These are phyloP conservation scores for Seriola aureovittata DNA, from an alignment of 2,113 vertebrate genomes.

Conservation along the genomic window DNA sequence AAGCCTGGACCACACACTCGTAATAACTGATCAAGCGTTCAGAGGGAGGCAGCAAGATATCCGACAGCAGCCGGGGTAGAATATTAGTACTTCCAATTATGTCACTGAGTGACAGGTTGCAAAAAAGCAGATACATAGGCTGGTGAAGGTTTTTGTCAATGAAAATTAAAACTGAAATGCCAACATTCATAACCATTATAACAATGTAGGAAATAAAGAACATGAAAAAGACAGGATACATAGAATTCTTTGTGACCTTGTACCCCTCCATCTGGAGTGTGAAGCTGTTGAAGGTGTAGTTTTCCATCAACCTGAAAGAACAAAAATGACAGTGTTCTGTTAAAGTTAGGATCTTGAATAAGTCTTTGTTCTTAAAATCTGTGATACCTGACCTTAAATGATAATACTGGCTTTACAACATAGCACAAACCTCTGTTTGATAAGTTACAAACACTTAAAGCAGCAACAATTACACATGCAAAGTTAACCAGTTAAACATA, in stretches of 20 bases:
- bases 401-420: neutral
- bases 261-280: slow-evolving; percentile 72
- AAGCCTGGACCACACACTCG: slow-evolving; percentile 75
- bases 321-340: neutral
- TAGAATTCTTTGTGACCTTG: slow-evolving; percentile 33
- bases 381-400: neutral
- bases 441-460: neutral
- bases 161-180: slow-evolving; percentile 43
- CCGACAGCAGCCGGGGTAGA: slow-evolving; percentile 57
- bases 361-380: neutral
- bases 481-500: no score
- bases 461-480: no score
- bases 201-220: slow-evolving; percentile 67
- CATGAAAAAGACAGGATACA: slow-evolving; percentile 64
- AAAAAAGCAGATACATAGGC: no score
- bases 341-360: no score
- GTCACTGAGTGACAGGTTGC: no score
- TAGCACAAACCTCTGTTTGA: neutral
- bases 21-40: slow-evolving; percentile 68
- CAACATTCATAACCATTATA: slow-evolving; percentile 57
- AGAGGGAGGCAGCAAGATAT: slow-evolving; percentile 46
- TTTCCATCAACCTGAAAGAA: slow-evolving; percentile 53
- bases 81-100: slow-evolving; percentile 11
- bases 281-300: slow-evolving; percentile 46
- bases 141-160: no score